Evolutionary conservation across 2,888 invertebrate genomes (phyloP).

Genomic region (Drosophila seclusa): DNA sequence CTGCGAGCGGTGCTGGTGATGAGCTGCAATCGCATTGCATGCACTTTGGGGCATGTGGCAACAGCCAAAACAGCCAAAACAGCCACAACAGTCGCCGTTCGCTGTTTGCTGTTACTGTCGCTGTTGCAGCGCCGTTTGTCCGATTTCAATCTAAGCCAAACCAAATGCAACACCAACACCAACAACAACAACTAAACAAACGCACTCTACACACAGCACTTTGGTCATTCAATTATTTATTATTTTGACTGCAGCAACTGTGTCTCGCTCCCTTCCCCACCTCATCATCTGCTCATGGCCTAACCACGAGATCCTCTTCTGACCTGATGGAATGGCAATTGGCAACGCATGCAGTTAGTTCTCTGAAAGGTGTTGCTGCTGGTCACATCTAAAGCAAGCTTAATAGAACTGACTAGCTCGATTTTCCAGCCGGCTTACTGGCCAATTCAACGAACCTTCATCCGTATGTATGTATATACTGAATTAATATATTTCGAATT

Average conservation of each 20-base stretch:
- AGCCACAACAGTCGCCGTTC: constrained; percentile 15
- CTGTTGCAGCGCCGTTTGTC: constrained; percentile 40
- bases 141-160: constrained; percentile 62
- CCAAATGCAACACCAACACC: constrained; percentile 44
- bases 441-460: not conserved
- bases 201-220: constrained; percentile 39
- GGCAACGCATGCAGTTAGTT: constrained; percentile 14
- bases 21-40: constrained; percentile 41
- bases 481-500: not conserved
- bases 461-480: not conserved
- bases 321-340: constrained; percentile 21
- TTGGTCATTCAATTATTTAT: constrained; percentile 66
- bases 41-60: constrained; percentile 48
- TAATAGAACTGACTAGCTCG: not conserved
- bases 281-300: not conserved
- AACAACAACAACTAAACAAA: constrained; percentile 18
- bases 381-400: constrained; percentile 19
- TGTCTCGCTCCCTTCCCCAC: not conserved
- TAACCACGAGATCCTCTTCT: constrained; percentile 9
- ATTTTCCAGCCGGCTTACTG: not conserved
- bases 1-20: constrained; percentile 36
- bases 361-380: constrained; percentile 5
- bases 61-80: not conserved
- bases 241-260: constrained; percentile 54
- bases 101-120: constrained; percentile 31